Evolutionary conservation across 2,888 invertebrate genomes (phyloP), one percentile per base, ranked within the genome.

Genomic region (Patella pellucida): DNA sequence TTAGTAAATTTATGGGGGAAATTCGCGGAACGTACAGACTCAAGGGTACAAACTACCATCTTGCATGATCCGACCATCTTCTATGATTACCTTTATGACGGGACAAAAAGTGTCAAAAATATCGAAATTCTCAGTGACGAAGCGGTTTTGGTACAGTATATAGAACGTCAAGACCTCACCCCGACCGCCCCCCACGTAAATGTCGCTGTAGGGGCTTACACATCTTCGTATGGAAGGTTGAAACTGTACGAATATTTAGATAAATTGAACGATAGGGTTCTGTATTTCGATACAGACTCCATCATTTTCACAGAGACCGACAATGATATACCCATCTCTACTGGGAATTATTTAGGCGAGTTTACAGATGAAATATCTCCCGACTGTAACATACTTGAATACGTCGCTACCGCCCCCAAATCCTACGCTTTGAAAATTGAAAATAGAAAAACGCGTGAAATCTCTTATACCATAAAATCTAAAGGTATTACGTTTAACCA

Each of bases 231-330:
- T 56, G 89, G 90, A 0, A 71, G 90, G 5, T 73, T 90, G 1
- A 85, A 87, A 76, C 78, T 91, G 1, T 89, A 89, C 75, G 71
- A 74, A 3, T 86, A 86, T 31, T 74, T 91, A 4, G 84, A 90
- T 12, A 74, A 75, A 27, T 76, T 91, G 9, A 84, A 79, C 7
- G 72, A 81, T 52, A 69, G 87, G 15, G 86, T 86, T 14, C 73
- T 91, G 14, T 90, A 91, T 79, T 89, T 79, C 70, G 90, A 91
- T 71, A 91, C 91, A 0, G 90, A 90, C 76, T 85, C 85, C 2
- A 83, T 89, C 7, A 86, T 91, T 56, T 90, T 84, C 74, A 76
- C 82, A 14, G 72, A 72, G 51, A 14, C 62, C 16, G 56, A 56
- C 0, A 79, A 72, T 1, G 72, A 78, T 15, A 16, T n/a, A 2